phyloP scores from a whole-genome alignment of 2,113 vertebrate species.

The Phrynosoma blainvillii region DNA sequence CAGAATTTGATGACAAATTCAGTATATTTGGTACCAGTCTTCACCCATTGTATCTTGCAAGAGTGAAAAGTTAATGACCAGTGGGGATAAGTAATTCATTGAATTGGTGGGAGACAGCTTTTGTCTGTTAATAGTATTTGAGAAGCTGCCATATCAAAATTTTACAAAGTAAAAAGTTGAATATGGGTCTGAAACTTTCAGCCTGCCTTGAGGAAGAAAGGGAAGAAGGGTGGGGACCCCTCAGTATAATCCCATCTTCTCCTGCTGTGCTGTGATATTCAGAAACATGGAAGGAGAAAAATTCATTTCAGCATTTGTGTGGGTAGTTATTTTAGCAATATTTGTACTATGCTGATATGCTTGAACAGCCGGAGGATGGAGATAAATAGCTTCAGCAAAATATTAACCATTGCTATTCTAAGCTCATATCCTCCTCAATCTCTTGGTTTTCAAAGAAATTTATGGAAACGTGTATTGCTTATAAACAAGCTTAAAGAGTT shows the following conservation, averaged over 20 bases:
- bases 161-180: conserved; percentile 10
- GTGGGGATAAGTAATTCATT: conserved; percentile 7
- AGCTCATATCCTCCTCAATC: not conserved
- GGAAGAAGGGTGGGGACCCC: not conserved
- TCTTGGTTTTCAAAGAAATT: not conserved
- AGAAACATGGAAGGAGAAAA: conserved; percentile 17
- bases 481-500: not conserved
- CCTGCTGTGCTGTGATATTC: conserved; percentile 19
- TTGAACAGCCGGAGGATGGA: conserved; percentile 25
- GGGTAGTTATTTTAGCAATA: conserved; percentile 35
- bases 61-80: not conserved
- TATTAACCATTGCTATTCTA: conserved; percentile 26
- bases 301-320: conserved; percentile 40
- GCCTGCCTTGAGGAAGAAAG: conserved; percentile 2
- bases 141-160: conserved; percentile 8
- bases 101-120: conserved; percentile 8
- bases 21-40: not conserved
- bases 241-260: conserved; percentile 8
- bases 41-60: conserved; percentile 15
- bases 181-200: conserved; percentile 40
- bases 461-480: not conserved
- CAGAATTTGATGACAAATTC: not conserved
- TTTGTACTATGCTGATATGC: conserved; percentile 31
- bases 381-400: conserved; percentile 29
- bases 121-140: conserved; percentile 7